phyloP scores from a whole-genome alignment of 2,797 vertebrate genomes.

The Cirrhinus molitorella region DNA sequence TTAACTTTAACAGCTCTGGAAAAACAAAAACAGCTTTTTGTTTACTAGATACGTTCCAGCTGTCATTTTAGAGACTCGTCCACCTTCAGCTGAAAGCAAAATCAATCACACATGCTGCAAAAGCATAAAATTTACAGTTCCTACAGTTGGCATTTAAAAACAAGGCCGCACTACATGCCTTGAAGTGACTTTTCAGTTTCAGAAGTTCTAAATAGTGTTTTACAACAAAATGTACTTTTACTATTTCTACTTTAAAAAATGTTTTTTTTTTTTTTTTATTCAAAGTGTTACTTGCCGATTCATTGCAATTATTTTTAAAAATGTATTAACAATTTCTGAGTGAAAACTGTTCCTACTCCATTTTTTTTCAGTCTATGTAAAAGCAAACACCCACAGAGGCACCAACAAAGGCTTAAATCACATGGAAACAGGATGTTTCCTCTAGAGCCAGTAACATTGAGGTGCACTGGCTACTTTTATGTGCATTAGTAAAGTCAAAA shows the following conservation, averaged over 20 bases:
- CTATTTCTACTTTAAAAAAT: no score
- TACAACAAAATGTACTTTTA: no score
- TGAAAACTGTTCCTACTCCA: background rate
- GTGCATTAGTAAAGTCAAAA: background rate
- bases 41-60: background rate
- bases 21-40: constrained; percentile 3
- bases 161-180: background rate
- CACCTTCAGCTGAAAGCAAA: background rate
- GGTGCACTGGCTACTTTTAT: background rate
- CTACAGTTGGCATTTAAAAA: background rate
- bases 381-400: background rate
- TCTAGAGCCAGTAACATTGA: background rate
- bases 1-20: constrained; percentile 4
- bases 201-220: background rate
- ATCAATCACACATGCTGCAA: background rate
- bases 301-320: background rate
- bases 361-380: background rate
- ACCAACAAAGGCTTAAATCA: background rate
- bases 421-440: no score
- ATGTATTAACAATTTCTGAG: background rate
- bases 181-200: background rate
- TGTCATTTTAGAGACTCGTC: background rate
- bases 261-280: no score
- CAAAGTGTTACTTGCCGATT: background rate
- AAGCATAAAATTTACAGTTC: background rate